Percentiles rank a stretch among this genome's conserved stretches.
These are phyloP conservation scores for Lampropteryx suffumata DNA, from an alignment of 2,888 invertebrate genomes.

Conservation along the genomic window DNA sequence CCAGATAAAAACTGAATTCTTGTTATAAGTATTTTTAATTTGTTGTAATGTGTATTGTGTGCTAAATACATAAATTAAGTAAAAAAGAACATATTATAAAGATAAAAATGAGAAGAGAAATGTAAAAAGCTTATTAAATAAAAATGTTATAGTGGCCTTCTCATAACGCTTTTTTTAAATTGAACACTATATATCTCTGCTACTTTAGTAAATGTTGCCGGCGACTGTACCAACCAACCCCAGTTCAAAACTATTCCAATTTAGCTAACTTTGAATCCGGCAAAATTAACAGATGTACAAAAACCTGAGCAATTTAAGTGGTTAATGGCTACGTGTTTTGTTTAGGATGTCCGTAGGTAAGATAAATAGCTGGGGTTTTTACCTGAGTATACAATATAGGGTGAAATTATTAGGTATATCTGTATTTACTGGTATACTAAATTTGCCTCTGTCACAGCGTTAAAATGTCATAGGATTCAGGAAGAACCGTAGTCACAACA, in stretches of 20 bases:
- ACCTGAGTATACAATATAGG: conserved; percentile 4
- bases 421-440: not conserved
- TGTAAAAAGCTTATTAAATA: too few relatives aligned
- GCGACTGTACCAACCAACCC: conserved; percentile 13
- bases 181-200: not conserved
- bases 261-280: conserved; percentile 28
- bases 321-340: conserved; percentile 18
- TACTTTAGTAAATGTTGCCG: not conserved
- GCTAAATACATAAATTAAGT: too few relatives aligned
- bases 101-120: too few relatives aligned
- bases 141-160: too few relatives aligned
- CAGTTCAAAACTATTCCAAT: conserved; percentile 25
- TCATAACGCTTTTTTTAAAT: not conserved
- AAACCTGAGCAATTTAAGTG: conserved; percentile 28
- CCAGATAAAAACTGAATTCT: too few relatives aligned
- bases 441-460: too few relatives aligned
- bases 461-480: too few relatives aligned
- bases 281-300: conserved; percentile 34
- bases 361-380: conserved; percentile 9
- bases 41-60: too few relatives aligned
- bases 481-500: too few relatives aligned
- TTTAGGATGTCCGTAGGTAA: conserved; percentile 15
- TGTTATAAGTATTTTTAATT: too few relatives aligned
- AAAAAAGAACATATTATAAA: too few relatives aligned
- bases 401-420: conserved; percentile 11